Conservation (phyloP, 2,113 vertebrate species). For the Phainopepla nitens region DNA sequence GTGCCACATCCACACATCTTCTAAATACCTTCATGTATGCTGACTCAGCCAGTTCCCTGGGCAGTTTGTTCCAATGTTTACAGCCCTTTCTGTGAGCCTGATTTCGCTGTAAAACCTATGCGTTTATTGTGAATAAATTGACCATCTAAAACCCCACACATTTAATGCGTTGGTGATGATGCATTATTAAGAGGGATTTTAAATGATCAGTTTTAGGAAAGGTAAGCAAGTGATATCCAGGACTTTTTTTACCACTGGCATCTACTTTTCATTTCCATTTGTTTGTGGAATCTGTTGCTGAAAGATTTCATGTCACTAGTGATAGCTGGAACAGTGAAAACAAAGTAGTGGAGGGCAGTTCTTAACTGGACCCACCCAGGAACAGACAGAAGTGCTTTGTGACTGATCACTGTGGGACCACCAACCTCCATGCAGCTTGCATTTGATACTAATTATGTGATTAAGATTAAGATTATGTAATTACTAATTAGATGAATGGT, state of each 20-base stretch:
- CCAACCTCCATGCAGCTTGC: not conserved
- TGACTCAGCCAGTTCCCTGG: not conserved
- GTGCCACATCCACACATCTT: not conserved
- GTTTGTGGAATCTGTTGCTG: not conserved
- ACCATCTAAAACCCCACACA: not conserved
- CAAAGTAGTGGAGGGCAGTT: not conserved
- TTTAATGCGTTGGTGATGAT: not conserved
- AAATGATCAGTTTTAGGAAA: not conserved
- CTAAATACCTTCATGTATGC: not conserved
- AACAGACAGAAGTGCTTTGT: not conserved
- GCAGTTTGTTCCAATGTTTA: not conserved
- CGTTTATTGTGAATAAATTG: not conserved
- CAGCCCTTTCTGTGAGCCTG: not conserved
- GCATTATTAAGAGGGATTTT: not conserved
- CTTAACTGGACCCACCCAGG: not conserved
- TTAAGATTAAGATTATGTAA: no score
- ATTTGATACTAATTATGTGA: not conserved
- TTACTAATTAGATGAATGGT: not conserved
- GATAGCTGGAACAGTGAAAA: not conserved
- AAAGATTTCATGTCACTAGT: not conserved
- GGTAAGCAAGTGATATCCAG: rapidly evolving
- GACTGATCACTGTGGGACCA: not conserved
- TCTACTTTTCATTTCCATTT: not conserved
- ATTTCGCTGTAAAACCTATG: not conserved
- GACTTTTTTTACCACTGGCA: not conserved